These are phyloP conservation scores for Pimephales promelas DNA, from an alignment of 2,113 vertebrate genomes.

Conservation along the genomic window DNA sequence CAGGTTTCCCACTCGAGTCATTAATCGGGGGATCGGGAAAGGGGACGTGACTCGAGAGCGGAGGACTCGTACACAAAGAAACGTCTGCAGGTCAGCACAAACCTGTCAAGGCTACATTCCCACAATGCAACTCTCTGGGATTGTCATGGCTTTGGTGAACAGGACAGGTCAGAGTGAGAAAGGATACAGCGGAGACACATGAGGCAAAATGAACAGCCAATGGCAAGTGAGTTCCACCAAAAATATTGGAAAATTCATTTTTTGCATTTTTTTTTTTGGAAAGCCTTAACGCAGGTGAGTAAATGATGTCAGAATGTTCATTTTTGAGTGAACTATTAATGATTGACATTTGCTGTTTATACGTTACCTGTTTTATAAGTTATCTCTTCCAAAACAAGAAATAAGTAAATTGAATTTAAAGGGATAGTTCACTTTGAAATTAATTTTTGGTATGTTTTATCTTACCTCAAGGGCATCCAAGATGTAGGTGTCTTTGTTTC, in stretches of 20 bases:
- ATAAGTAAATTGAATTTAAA: too few relatives aligned
- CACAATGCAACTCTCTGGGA: neutral
- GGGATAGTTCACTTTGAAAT: too few relatives aligned
- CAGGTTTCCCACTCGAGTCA: slow-evolving; percentile 1
- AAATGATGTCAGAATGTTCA: neutral
- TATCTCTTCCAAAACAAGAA: neutral
- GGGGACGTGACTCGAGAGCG: neutral
- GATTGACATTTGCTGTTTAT: neutral
- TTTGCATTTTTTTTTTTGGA: too few relatives aligned
- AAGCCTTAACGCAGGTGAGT: neutral
- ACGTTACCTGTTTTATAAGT: neutral
- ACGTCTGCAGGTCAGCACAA: neutral
- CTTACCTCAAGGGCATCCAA: too few relatives aligned
- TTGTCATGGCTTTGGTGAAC: neutral
- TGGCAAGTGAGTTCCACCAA: neutral
- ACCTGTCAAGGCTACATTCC: neutral
- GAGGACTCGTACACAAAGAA: neutral
- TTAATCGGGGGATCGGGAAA: neutral
- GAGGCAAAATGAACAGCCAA: neutral
- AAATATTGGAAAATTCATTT: neutral
- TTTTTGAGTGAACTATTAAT: neutral
- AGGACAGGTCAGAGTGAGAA: neutral
- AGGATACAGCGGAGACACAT: neutral
- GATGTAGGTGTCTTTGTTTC: too few relatives aligned
- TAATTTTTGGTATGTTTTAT: too few relatives aligned